Conservation (phyloP, 1,140 invertebrate genomes). For the Drosophila baimaii region DNA sequence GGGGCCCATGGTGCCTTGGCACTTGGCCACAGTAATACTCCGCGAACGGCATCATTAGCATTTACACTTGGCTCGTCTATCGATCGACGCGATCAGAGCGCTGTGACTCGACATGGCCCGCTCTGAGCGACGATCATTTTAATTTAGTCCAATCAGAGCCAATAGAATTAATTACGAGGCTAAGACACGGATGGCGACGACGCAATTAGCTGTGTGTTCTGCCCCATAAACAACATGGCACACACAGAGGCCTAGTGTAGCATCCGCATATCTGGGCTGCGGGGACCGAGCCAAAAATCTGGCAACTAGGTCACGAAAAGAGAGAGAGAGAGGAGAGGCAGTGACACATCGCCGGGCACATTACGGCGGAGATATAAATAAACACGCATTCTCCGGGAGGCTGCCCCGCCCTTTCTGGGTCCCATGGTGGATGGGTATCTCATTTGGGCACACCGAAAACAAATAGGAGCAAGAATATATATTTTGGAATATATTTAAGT, state of each 20-base stretch:
- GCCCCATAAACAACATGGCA: slow-evolving; percentile 60
- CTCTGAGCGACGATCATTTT: slow-evolving; percentile 48
- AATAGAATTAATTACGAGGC: slow-evolving; percentile 78
- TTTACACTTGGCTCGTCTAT: slow-evolving; percentile 44
- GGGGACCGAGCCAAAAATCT: slow-evolving; percentile 44
- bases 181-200: slow-evolving; percentile 54
- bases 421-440: slow-evolving; percentile 25
- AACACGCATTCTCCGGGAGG: slow-evolving; percentile 48
- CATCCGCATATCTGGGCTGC: slow-evolving; percentile 21
- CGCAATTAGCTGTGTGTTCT: slow-evolving; percentile 72
- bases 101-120: slow-evolving; percentile 26
- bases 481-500: not conserved
- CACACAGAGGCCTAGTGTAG: slow-evolving; percentile 15
- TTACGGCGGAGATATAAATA: slow-evolving; percentile 70
- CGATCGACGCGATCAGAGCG: slow-evolving; percentile 46
- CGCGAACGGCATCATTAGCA: slow-evolving; percentile 43
- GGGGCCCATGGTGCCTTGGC: not conserved
- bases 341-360: slow-evolving; percentile 70
- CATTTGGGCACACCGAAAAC: slow-evolving; percentile 25
- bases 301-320: slow-evolving; percentile 67
- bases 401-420: slow-evolving; percentile 16
- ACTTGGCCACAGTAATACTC: not conserved
- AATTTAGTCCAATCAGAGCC: slow-evolving; percentile 76
- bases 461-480: not conserved
- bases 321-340: slow-evolving; percentile 14